phyloP scores from a whole-genome alignment of 1,140 invertebrate genomes.

The Drosophila pseudoananassae region DNA sequence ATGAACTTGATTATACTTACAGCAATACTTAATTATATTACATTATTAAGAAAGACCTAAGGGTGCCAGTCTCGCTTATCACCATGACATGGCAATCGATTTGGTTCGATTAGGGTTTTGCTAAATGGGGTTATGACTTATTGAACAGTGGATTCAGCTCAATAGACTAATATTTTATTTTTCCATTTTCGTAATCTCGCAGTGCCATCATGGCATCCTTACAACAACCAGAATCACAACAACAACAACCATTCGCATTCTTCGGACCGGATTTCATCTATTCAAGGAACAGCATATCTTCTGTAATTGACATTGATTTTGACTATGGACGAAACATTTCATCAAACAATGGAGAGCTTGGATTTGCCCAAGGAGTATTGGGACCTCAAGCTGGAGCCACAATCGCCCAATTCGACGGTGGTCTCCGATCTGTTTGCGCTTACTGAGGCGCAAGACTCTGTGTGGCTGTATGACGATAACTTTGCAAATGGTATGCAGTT shows the following conservation, averaged over 20 bases:
- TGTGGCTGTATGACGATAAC: conserved; percentile 76
- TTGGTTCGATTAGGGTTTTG: background rate
- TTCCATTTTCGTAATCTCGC: conserved; percentile 12
- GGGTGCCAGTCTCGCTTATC: conserved; percentile 29
- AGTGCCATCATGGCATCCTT: conserved; percentile 81
- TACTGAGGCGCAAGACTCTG: conserved; percentile 43
- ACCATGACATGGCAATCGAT: conserved; percentile 30
- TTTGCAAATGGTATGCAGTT: conserved; percentile 74
- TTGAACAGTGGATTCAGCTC: conserved; percentile 28
- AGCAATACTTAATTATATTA: conserved; percentile 3
- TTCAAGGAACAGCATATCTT: conserved; percentile 18
- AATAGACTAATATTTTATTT: conserved; percentile 13
- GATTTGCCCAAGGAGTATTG: conserved; percentile 75
- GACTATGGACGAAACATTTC: conserved; percentile 46
- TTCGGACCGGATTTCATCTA: conserved; percentile 62
- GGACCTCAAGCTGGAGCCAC: conserved; percentile 77
- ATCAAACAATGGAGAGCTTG: conserved; percentile 72
- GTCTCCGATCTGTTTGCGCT: conserved; percentile 73
- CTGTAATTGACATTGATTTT: conserved; percentile 44
- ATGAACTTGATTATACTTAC: too few relatives aligned
- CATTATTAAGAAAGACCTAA: conserved; percentile 13
- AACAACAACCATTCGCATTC: conserved; percentile 61
- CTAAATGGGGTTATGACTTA: background rate
- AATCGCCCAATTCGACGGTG: conserved; percentile 59
- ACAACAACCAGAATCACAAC: conserved; percentile 60